Conservation (phyloP, 2,888 invertebrate species). For the Lapara coniferarum region DNA sequence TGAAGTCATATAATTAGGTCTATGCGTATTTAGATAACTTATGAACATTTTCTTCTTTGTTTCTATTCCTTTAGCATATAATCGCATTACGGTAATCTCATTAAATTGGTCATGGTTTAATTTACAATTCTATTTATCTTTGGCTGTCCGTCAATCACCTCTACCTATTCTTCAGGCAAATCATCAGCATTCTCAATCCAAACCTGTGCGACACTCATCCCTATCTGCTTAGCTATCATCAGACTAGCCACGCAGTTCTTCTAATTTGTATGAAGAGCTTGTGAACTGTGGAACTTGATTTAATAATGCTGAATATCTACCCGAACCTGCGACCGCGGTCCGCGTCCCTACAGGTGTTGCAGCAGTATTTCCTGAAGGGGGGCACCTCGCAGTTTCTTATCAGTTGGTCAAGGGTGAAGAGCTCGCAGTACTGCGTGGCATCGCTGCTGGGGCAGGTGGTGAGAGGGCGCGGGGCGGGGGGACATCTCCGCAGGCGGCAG, state of each 20-base stretch:
- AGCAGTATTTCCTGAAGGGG: slow-evolving; percentile 84
- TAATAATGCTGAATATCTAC: slow-evolving; percentile 26
- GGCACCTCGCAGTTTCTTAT: slow-evolving; percentile 82
- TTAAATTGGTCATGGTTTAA: slow-evolving; percentile 1
- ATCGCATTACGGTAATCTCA: background rate
- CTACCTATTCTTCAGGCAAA: slow-evolving; percentile 21
- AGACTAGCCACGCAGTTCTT: background rate
- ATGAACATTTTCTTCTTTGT: background rate
- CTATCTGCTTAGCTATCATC: background rate
- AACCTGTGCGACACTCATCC: background rate
- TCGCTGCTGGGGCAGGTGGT: slow-evolving; percentile 60
- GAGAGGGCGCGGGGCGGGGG: slow-evolving; percentile 42
- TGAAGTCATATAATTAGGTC: background rate
- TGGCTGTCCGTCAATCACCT: slow-evolving; percentile 17
- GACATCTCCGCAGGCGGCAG: slow-evolving; percentile 75
- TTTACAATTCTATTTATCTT: background rate
- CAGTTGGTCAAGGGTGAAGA: slow-evolving; percentile 65
- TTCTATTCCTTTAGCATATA: background rate
- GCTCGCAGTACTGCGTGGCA: slow-evolving; percentile 76
- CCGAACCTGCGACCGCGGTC: slow-evolving; percentile 42
- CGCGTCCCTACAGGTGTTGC: slow-evolving; percentile 76
- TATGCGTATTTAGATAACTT: background rate
- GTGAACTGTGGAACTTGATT: background rate
- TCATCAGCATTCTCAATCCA: background rate
- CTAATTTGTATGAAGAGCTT: background rate